Conservation (phyloP, 1,140 invertebrate species). For the Danaus melanippus region DNA sequence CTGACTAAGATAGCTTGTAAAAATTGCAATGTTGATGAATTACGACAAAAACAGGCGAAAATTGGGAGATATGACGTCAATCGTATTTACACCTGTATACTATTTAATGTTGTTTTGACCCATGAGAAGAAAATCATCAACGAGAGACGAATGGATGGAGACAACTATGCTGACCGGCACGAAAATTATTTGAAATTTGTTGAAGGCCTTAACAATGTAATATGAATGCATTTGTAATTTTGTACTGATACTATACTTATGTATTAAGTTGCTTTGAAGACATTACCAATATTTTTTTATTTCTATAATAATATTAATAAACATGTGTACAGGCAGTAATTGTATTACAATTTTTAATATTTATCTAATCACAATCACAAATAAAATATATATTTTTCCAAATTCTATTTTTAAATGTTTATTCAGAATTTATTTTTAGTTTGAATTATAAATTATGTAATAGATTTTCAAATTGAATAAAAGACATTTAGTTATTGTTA, state of each 20-base stretch:
- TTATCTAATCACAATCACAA: no score
- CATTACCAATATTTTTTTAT: no score
- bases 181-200: constrained; percentile 65
- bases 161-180: constrained; percentile 59
- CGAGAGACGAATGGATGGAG: constrained; percentile 42
- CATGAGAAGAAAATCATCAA: constrained; percentile 60
- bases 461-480: no score
- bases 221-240: constrained; percentile 28
- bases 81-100: constrained; percentile 48
- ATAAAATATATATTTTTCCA: no score
- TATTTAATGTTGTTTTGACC: constrained; percentile 50
- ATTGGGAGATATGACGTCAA: constrained; percentile 57
- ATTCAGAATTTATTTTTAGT: no score
- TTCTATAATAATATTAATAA: no score
- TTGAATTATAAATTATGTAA: no score
- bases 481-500: no score
- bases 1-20: constrained; percentile 43
- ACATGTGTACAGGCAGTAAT: no score
- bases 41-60: constrained; percentile 53
- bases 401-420: no score
- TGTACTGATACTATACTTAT: constrained; percentile 6
- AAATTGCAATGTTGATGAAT: constrained; percentile 40
- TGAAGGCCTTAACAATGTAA: constrained; percentile 51
- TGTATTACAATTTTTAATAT: no score
- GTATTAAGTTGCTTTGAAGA: no score